Conservation (phyloP, 2,888 invertebrate genomes). For the Entomobrya multifasciata region DNA sequence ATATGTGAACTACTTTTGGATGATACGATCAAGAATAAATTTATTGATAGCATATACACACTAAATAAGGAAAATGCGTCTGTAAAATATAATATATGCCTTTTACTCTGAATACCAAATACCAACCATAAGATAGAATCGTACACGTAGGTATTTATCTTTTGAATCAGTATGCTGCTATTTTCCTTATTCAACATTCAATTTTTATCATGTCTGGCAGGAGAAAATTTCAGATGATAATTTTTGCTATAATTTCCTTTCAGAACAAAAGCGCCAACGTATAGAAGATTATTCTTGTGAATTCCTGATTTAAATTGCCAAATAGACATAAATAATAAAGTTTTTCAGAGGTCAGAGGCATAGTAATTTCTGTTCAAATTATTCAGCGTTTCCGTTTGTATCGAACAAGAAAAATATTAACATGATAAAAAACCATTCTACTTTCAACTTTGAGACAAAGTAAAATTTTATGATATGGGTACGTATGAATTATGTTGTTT, state of each 20-base stretch:
- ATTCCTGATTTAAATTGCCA: too few relatives aligned
- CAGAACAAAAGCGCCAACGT: background rate
- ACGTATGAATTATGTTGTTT: too few relatives aligned
- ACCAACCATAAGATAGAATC: slow-evolving; percentile 1
- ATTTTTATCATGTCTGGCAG: background rate
- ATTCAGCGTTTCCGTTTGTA: background rate
- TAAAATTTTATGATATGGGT: too few relatives aligned
- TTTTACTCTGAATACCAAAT: too few relatives aligned
- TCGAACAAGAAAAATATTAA: too few relatives aligned
- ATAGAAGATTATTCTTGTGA: too few relatives aligned
- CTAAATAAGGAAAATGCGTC: slow-evolving; percentile 28
- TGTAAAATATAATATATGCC: background rate
- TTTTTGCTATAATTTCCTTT: background rate
- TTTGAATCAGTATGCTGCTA: background rate
- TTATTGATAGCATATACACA: background rate
- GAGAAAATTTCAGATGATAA: too few relatives aligned
- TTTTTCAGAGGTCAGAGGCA: slow-evolving; percentile 15
- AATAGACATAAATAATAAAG: too few relatives aligned
- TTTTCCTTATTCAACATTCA: slow-evolving; percentile 20
- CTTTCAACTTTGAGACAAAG: too few relatives aligned
- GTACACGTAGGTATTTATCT: too few relatives aligned
- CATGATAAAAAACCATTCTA: too few relatives aligned
- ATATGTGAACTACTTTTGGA: background rate
- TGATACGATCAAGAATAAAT: slow-evolving; percentile 29
- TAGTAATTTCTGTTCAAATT: slow-evolving; percentile 11